These are phyloP conservation scores for Clanis bilineata DNA, from an alignment of 2,888 invertebrate genomes.

Conservation along the genomic window DNA sequence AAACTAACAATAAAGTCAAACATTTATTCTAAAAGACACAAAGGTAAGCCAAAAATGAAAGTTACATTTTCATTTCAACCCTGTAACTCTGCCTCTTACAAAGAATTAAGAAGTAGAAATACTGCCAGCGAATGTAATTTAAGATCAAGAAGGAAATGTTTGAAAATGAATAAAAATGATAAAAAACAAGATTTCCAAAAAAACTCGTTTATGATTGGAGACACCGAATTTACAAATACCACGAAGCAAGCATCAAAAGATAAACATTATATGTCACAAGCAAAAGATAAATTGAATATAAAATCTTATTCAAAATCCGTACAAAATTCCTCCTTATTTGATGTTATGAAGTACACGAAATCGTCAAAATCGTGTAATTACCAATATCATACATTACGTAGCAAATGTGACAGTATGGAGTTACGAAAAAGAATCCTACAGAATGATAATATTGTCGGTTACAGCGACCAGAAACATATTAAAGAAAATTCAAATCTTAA, in stretches of 20 bases:
- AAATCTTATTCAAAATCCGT: too few species aligned
- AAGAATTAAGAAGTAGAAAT: background rate
- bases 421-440: background rate
- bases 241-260: background rate
- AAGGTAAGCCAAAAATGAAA: background rate
- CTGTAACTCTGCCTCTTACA: background rate
- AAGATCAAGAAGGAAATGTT: background rate
- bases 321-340: background rate
- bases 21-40: background rate
- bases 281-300: background rate
- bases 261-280: background rate
- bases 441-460: background rate
- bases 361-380: background rate
- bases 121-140: background rate
- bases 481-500: background rate
- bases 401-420: background rate
- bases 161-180: too few species aligned
- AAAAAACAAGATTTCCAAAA: background rate
- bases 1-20: background rate
- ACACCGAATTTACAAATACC: background rate
- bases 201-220: background rate
- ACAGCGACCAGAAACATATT: background rate
- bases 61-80: constrained; percentile 1
- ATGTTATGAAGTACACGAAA: background rate
- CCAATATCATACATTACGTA: background rate